Evolutionary conservation across 2,888 invertebrate species (phyloP).

Genomic region (Nudaria mundana): DNA sequence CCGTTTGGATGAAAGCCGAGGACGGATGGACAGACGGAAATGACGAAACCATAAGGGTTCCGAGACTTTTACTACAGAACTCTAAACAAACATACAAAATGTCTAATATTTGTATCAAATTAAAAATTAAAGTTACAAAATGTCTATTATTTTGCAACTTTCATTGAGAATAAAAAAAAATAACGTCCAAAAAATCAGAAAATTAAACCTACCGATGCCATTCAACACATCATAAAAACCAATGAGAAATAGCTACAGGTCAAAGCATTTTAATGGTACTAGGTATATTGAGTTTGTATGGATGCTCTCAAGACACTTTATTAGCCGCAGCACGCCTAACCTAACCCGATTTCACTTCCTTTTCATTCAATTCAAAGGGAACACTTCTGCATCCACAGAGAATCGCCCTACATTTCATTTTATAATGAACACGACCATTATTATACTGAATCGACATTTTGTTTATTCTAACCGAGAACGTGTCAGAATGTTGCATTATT

Average conservation of each 20-base stretch:
- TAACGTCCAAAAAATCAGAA: too few relatives aligned
- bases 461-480: constrained; percentile 5
- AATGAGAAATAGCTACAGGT: background rate
- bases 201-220: too few relatives aligned
- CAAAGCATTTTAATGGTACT: constrained; percentile 8
- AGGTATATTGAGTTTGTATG: too few relatives aligned
- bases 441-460: constrained; percentile 9
- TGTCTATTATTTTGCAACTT: too few relatives aligned
- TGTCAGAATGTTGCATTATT: constrained; percentile 3
- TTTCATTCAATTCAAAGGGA: constrained; percentile 36
- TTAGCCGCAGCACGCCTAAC: constrained; percentile 29
- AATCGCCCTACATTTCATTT: constrained; percentile 32
- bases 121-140: too few relatives aligned
- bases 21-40: too few relatives aligned
- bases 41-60: too few relatives aligned
- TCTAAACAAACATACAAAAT: too few relatives aligned
- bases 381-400: constrained; percentile 18
- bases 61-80: too few relatives aligned
- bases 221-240: background rate
- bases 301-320: constrained; percentile 18
- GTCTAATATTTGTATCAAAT: too few relatives aligned
- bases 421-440: constrained; percentile 30
- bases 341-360: constrained; percentile 40
- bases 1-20: too few relatives aligned
- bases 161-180: too few relatives aligned